Base-by-base conservation (phyloP, 2,113 vertebrate species). In the Austrofundulus limnaeus region DNA sequence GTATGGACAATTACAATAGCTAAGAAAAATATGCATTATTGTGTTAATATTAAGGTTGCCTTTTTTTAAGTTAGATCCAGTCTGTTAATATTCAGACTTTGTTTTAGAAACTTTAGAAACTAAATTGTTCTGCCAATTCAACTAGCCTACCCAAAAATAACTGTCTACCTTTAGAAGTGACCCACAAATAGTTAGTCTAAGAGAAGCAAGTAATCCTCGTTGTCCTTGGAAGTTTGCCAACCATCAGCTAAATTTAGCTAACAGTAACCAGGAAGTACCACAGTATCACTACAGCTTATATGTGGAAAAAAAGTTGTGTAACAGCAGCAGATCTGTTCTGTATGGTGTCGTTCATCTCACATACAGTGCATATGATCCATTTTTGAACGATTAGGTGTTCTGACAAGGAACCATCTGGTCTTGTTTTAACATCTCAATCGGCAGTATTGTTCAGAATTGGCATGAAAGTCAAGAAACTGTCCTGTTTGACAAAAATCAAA, bases 171-270 rank as follows among this genome's bases (percentile, higher is more conserved):
- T 50, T 41, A 55, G 42, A 61, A 63, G 41, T 62, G 55, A 69
- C 75, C 45, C 48, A 71, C 49, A 80, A 72, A 83, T 63, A 71
- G 75, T 15, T 53, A 59, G 28, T 70, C 79, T 88, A 75, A 85
- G 81, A 82, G 17, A 42, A 49, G 56, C 50, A 34, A 17, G 17
- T 88, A 90, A 89, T 88, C 87, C 53, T 51, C 14, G 17, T 47
- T 55, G 20, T 21, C 50, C 21, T 48, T 16, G 62, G 54, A 62
- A 43, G 21, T 34, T 43, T 57, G 39, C 56, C 31, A 20, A 19
- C 7, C 6, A 31, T 42, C 2, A 5, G 41, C 68, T 83, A 70
- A 69, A 62, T 78, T 70, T 83, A 63, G 47, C 62, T 7, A 20
- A 23, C 42, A 21, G 12, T 61, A 42, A 66, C 25, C 7, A 52